Evolutionary conservation across 2,113 vertebrate genomes (phyloP).

Genomic region (Ammospiza caudacuta): DNA sequence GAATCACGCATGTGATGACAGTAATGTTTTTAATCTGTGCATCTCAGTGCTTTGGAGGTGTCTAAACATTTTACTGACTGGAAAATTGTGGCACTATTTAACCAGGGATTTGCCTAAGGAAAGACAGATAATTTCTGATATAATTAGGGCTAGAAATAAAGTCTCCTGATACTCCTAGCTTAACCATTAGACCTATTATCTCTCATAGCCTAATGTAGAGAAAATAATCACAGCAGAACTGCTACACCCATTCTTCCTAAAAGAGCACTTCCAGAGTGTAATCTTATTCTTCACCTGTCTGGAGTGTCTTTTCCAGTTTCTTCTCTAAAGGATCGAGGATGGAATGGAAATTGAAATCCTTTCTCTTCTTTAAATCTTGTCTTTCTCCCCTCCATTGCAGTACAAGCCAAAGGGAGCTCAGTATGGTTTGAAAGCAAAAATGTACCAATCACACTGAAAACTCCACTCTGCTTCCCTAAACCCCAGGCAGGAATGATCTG

Average conservation of each 20-base stretch:
- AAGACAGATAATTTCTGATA: conserved; percentile 31
- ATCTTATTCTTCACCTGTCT: background rate
- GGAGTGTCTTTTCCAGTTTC: background rate
- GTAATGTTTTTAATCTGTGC: background rate
- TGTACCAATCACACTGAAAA: background rate
- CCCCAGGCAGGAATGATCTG: background rate
- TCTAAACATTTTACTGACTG: conserved; percentile 10
- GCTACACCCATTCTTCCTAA: background rate
- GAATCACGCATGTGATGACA: background rate
- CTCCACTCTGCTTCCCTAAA: background rate
- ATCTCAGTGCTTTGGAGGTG: background rate
- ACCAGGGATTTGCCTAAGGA: conserved; percentile 42
- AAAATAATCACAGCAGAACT: background rate
- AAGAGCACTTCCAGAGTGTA: background rate
- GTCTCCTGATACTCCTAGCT: background rate
- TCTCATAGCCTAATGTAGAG: background rate
- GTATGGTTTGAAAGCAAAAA: background rate
- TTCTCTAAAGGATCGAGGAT: background rate
- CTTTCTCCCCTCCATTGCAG: background rate
- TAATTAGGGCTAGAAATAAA: conserved; percentile 55
- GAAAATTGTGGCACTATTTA: background rate
- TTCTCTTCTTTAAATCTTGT: background rate
- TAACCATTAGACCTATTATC: conserved; percentile 21
- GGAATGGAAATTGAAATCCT: background rate
- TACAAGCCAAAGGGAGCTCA: background rate